phyloP scores from a whole-genome alignment of 2,113 vertebrate species.

The Geococcyx californianus region DNA sequence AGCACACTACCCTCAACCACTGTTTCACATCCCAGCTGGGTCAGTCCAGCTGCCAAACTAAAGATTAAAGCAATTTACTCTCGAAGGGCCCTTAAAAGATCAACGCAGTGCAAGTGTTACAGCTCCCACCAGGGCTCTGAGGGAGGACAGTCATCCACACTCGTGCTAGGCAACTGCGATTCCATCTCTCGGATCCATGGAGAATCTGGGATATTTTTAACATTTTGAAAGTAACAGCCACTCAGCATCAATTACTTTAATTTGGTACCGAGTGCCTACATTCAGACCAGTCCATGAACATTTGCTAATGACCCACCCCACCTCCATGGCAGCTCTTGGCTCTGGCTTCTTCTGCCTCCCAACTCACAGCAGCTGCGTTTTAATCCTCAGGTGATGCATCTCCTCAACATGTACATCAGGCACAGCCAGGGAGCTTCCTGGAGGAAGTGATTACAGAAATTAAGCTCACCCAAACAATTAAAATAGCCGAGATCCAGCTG shows the following conservation, averaged over 20 bases:
- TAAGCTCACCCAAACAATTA: not conserved
- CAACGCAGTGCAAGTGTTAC: not conserved
- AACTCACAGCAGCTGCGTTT: not conserved
- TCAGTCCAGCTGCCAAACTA: not conserved
- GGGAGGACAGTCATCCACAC: slow-evolving; percentile 28
- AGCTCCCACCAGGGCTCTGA: slow-evolving; percentile 11
- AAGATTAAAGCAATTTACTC: not conserved
- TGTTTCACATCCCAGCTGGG: not conserved
- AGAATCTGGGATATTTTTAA: slow-evolving; percentile 44
- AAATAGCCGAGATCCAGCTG: not conserved
- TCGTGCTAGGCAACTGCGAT: slow-evolving; percentile 20
- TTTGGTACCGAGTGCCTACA: not conserved
- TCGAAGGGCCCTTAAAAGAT: slow-evolving; percentile 1
- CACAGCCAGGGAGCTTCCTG: not conserved
- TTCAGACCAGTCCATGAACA: not conserved
- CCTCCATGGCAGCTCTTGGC: not conserved
- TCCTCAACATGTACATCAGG: not conserved
- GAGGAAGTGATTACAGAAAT: not conserved
- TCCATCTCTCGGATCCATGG: not conserved
- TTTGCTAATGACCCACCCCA: not conserved
- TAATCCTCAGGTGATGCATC: not conserved
- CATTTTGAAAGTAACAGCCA: not conserved
- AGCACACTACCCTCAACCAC: not conserved
- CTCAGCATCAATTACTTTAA: not conserved
- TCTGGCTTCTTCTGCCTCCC: not conserved